Evolutionary conservation across 2,888 invertebrate species (phyloP).

Genomic region (Tachina fera): DNA sequence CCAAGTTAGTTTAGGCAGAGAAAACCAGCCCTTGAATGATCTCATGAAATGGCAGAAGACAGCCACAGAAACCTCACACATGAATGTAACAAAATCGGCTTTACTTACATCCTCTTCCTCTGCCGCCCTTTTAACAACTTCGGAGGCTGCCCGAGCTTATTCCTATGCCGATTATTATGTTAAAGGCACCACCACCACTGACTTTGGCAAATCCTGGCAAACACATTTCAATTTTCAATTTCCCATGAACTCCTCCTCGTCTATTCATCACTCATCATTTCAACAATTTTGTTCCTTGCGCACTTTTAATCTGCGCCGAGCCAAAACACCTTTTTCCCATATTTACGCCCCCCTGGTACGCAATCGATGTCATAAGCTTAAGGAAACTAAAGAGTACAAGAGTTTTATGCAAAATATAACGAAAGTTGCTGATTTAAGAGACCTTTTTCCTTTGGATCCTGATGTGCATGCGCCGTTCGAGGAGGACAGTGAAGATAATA

Average conservation of each 20-base stretch:
- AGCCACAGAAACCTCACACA: neutral
- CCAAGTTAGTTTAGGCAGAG: too few relatives aligned
- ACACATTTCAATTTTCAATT: constrained; percentile 42
- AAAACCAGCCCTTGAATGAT: neutral
- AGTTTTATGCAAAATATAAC: constrained; percentile 15
- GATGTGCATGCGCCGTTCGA: constrained; percentile 74
- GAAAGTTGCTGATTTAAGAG: constrained; percentile 68
- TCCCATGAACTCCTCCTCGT: neutral
- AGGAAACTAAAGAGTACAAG: constrained; percentile 71
- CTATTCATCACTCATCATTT: constrained; percentile 19
- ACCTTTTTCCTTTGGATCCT: constrained; percentile 73
- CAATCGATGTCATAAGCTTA: constrained; percentile 72
- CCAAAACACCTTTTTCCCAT: constrained; percentile 71
- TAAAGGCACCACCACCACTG: neutral
- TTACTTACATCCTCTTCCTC: neutral
- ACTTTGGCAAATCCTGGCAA: constrained; percentile 14
- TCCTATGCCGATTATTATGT: neutral
- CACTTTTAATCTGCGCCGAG: constrained; percentile 57
- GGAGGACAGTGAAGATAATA: neutral
- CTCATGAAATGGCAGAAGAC: neutral
- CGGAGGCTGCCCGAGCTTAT: neutral
- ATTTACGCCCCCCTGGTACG: constrained; percentile 71
- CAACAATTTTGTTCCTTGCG: constrained; percentile 56
- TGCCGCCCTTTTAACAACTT: neutral
- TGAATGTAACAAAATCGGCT: neutral